These are phyloP conservation scores for Corythaixoides concolor DNA, from an alignment of 2,113 vertebrate genomes.

Conservation along the genomic window DNA sequence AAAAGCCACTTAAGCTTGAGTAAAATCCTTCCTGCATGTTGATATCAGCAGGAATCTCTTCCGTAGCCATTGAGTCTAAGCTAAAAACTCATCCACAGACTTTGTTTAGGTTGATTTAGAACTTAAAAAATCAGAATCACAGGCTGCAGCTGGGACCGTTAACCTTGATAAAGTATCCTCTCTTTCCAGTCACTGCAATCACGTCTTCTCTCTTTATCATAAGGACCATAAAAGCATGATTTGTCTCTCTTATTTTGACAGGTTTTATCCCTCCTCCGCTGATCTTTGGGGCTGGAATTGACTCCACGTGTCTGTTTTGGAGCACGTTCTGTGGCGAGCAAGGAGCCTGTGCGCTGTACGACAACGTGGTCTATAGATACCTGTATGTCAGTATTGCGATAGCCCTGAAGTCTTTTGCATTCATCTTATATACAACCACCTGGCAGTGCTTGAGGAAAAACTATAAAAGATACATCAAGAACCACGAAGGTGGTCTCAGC, in stretches of 20 bases:
- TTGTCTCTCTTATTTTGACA: constrained; percentile 58
- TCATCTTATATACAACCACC: constrained; percentile 92
- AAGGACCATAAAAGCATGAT: not conserved
- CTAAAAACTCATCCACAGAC: not conserved
- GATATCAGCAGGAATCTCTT: constrained; percentile 22
- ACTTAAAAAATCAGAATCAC: not conserved
- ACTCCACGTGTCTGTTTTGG: constrained; percentile 98
- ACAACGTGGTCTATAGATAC: constrained; percentile 90
- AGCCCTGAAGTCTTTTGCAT: constrained; percentile 90
- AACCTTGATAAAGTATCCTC: constrained; percentile 26
- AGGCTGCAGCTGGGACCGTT: not conserved
- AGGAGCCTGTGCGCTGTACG: constrained; percentile 91
- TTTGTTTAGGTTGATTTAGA: constrained; percentile 29
- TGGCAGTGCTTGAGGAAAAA: constrained; percentile 95
- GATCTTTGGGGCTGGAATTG: constrained; percentile 95
- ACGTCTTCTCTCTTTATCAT: not conserved
- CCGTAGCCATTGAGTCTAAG: not conserved
- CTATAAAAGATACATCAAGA: constrained; percentile 96
- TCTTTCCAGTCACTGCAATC: not conserved
- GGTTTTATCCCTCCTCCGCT: constrained; percentile 98
- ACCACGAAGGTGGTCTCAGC: constrained; percentile 86
- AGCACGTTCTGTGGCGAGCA: constrained; percentile 89
- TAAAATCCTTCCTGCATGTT: not conserved
- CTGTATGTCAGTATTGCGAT: constrained; percentile 97
- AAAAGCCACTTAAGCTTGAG: constrained; percentile 34